Base-by-base conservation (phyloP, 2,113 vertebrate species). In the Lepisosteus oculatus region DNA sequence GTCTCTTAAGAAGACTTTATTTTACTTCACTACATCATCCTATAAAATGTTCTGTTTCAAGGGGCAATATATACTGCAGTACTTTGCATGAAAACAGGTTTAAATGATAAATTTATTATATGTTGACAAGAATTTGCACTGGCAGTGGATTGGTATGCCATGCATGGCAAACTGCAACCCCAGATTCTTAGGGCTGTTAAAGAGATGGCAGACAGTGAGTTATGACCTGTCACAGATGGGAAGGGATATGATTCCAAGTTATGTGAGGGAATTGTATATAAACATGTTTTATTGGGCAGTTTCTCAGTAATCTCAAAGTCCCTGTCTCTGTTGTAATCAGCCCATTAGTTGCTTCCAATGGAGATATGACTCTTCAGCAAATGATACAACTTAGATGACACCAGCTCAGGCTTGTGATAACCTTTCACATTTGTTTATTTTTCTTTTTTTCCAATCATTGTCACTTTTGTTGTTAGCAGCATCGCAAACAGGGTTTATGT, bases 121-220 rank as follows among this genome's bases (percentile, higher is more conserved):
- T 51, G 70, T 62, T 55, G 65, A 61, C 69, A 55, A 67, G 69
- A 71, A 68, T 74, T 14, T 68, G 45, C 29, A 29, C 43, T 9
- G 59, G 64, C 70, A 43, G 13, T 8, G 59, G 54, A 55, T 42
- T n/a, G 59, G 66, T 71, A 75, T 63, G 29, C n/a, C 65, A 55
- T 56, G 57, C n/a, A 73, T 17, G 57, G 43, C 14, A 59, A 45
- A 57, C 63, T 12, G 8, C 11, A 47, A 14, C 62, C 55, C n/a
- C 62, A 67, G 43, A 65, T 65, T 42, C 70, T 57, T 65, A 55
- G 14, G 51, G n/a, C 29, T 14, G 55, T 71, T 62, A 43, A 70
- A 66, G 45, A 62, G 45, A 61, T 15, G 41, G 64, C 54, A 13
- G 9, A 47, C 14, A n/a, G 59, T 71, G 61, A 69, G 59, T 72